Evolutionary conservation across 2,113 vertebrate species (phyloP), one percentile per base, ranked within the genome.

Genomic region (Acrocephalus arundinaceus): DNA sequence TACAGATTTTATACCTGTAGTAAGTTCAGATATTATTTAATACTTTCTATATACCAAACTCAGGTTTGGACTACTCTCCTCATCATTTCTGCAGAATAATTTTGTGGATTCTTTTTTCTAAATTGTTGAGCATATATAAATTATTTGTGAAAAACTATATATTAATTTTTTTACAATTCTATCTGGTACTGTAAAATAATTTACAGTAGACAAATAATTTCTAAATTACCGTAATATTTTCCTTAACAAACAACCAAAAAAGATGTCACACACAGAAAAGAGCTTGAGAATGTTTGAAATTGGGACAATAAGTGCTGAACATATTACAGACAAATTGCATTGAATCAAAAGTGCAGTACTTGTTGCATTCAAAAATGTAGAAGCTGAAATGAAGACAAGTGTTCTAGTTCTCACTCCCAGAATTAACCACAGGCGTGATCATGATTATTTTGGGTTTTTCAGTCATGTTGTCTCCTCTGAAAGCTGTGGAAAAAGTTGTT

Each of bases 191-290:
- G 2, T 45, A 66, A 79, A 67, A 35, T 25, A 49, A 66, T 62
- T 48, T 48, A 35, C 3, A 25, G 27, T 19, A 15, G 5, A 0
- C 11, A 37, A n/a, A 52, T 14, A 1, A 33, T 78, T 82, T 66
- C 17, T 82, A 80, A 80, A 55, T 41, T 37, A 13, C 27, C 59
- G 6, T 17, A 59, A 72, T 49, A 37, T 41, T 62, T 74, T 13
- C 7, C n/a, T 30, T 74, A 43, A 0, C 1, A 23, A 48, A 0
- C 5, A 18, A 48, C 15, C 13, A 11, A 51, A 67, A 71, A 51
- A 9, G 0, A 11, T 48, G 7, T 15, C 18, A 20, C 7, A 85
- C 12, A 45, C 2, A 27, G 41, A 57, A 87, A 90, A 62, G 2
- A 71, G 15, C 9, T 11, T 3, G 28, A 54, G 25, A 46, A 68